These are phyloP conservation scores for Ceuthmochares aereus DNA, from an alignment of 2,113 vertebrate species.

Conservation along the genomic window DNA sequence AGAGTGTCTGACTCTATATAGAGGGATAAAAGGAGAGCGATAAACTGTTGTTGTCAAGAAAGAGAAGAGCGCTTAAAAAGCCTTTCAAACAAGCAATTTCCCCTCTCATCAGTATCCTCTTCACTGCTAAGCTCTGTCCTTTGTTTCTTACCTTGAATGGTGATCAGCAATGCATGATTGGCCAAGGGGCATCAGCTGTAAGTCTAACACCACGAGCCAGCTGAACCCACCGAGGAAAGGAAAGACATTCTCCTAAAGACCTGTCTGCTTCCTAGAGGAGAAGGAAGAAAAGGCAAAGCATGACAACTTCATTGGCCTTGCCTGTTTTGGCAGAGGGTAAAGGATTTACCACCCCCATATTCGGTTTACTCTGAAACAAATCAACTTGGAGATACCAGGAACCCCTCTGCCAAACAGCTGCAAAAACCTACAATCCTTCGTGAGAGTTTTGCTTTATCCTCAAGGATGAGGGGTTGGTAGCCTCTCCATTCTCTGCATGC, in stretches of 20 bases:
- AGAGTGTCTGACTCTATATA: not conserved
- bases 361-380: not conserved
- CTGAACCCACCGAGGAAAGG: not conserved
- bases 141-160: slow-evolving; percentile 71
- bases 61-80: slow-evolving; percentile 41
- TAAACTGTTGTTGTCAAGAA: slow-evolving; percentile 58
- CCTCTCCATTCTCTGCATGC: not conserved
- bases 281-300: not conserved
- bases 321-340: not conserved
- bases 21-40: slow-evolving; percentile 39
- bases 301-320: not conserved
- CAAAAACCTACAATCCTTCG: not conserved
- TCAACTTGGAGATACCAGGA: not conserved
- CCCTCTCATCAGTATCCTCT: slow-evolving; percentile 57
- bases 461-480: not conserved
- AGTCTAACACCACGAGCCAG: slow-evolving; percentile 42
- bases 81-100: slow-evolving; percentile 68
- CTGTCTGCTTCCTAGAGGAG: not conserved
- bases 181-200: slow-evolving; percentile 56
- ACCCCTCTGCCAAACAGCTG: not conserved
- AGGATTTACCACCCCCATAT: not conserved
- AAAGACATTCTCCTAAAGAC: not conserved
- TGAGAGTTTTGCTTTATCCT: not conserved
- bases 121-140: slow-evolving; percentile 45
- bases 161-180: slow-evolving; percentile 66